These are phyloP conservation scores for Rhinogobius similis DNA, from an alignment of 2,113 vertebrate species.

Conservation along the genomic window DNA sequence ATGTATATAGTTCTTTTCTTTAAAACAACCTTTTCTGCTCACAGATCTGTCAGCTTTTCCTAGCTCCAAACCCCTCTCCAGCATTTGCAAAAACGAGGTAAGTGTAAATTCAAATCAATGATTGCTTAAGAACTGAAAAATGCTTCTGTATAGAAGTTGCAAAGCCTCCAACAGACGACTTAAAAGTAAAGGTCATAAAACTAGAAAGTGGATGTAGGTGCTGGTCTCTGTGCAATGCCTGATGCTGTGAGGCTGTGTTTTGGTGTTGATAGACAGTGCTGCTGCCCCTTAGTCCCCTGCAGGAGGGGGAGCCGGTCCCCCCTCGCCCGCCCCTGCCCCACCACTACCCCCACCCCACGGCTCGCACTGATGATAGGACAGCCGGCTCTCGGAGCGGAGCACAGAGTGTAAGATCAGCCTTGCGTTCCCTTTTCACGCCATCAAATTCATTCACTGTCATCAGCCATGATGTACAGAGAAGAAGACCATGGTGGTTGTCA, in stretches of 20 bases:
- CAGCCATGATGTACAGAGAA: background rate
- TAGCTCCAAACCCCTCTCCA: constrained; percentile 68
- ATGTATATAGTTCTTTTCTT: background rate
- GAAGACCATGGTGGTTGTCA: background rate
- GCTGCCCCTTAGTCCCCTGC: constrained; percentile 56
- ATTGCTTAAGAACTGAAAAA: background rate
- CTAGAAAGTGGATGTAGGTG: background rate
- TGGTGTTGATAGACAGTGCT: constrained; percentile 59
- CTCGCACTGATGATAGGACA: constrained; percentile 90
- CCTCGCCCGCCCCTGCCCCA: constrained; percentile 94
- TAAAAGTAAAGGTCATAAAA: no score
- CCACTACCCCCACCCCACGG: constrained; percentile 81
- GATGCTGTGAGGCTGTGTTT: constrained; percentile 26
- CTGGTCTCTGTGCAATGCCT: background rate
- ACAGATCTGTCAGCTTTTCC: constrained; percentile 32
- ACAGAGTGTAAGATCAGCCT: constrained; percentile 87
- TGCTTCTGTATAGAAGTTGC: no score
- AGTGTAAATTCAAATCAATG: constrained; percentile 4
- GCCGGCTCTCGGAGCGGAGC: constrained; percentile 87
- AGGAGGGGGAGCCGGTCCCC: constrained; percentile 87
- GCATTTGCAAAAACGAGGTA: constrained; percentile 75
- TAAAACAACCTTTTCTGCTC: background rate
- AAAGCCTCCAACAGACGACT: no score
- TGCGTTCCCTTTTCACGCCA: background rate
- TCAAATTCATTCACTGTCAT: background rate